Conservation (phyloP, 2,113 vertebrate genomes). For the Gasterosteus nipponicus region DNA sequence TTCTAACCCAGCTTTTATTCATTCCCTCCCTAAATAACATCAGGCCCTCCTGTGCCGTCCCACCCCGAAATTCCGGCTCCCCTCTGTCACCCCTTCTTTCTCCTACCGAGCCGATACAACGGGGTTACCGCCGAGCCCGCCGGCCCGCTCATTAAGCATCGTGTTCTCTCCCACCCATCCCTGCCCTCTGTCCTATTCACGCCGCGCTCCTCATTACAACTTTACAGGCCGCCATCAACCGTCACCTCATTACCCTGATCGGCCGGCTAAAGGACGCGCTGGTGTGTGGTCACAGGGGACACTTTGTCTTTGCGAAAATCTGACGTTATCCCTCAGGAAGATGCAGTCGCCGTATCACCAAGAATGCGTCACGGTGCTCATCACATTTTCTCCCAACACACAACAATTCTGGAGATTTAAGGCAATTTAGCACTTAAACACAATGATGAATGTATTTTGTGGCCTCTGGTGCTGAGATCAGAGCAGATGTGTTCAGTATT, state of each 20-base stretch:
- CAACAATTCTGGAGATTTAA: not conserved
- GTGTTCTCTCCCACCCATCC: slow-evolving; percentile 74
- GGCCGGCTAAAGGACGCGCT: slow-evolving; percentile 17
- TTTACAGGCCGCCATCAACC: slow-evolving; percentile 75
- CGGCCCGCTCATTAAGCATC: slow-evolving; percentile 74
- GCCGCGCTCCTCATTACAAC: slow-evolving; percentile 63
- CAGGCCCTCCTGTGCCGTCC: slow-evolving; percentile 70
- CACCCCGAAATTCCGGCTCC: slow-evolving; percentile 66
- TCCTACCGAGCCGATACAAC: slow-evolving; percentile 61
- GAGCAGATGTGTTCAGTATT: no score
- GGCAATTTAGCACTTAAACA: not conserved
- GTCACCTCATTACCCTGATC: slow-evolving; percentile 62
- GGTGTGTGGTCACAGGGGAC: slow-evolving; percentile 49
- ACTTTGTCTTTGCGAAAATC: slow-evolving; percentile 36
- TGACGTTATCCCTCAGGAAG: slow-evolving; percentile 5
- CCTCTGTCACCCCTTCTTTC: slow-evolving; percentile 67
- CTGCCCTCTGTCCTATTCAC: slow-evolving; percentile 70
- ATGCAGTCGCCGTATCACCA: no score
- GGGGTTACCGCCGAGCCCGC: slow-evolving; percentile 68
- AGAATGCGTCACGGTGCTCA: not conserved
- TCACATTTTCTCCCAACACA: not conserved
- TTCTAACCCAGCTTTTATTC: slow-evolving; percentile 79
- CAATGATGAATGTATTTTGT: not conserved
- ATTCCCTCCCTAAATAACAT: slow-evolving; percentile 73
- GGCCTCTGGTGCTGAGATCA: no score